Conservation (phyloP, 2,888 invertebrate genomes). For the Meiosimyza platycephala region DNA sequence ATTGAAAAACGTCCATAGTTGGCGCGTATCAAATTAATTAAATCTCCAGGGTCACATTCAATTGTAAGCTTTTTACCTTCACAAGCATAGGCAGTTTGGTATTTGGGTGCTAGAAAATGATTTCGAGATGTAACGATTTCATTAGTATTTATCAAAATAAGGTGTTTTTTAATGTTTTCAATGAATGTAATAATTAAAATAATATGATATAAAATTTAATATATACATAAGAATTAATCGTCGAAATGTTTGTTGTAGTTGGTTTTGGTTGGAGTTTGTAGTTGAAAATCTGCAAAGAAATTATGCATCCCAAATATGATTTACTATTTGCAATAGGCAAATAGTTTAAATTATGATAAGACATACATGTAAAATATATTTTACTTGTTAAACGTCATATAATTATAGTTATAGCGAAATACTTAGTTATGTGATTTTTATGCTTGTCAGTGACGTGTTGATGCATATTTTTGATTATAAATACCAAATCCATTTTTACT, state of each 20-base stretch:
- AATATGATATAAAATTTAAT: conserved; percentile 31
- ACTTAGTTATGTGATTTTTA: conserved; percentile 35
- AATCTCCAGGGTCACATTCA: conserved; percentile 87
- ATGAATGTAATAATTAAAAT: conserved; percentile 8
- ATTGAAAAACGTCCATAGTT: conserved; percentile 96
- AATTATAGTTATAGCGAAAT: conserved; percentile 24
- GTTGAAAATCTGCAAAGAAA: conserved; percentile 31
- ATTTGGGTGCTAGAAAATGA: conserved; percentile 72
- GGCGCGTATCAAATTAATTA: conserved; percentile 91
- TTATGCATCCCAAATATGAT: conserved; percentile 19
- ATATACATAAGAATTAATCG: conserved; percentile 26
- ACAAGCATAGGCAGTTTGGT: conserved; percentile 93
- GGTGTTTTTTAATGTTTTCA: conserved; percentile 9
- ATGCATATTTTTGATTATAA: conserved; percentile 33
- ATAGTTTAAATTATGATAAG: neutral
- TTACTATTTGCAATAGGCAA: conserved; percentile 25
- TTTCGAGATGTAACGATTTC: neutral
- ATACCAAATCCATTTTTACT: conserved; percentile 35
- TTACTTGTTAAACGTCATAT: neutral
- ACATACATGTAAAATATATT: conserved; percentile 4
- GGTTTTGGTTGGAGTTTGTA: conserved; percentile 32
- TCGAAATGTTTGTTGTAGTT: conserved; percentile 31
- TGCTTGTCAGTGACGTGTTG: conserved; percentile 32
- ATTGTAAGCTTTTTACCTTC: conserved; percentile 92
- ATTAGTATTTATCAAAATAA: neutral